A percentile compares a stretch with the other conserved stretches of the same genome.
phyloP scores from a whole-genome alignment of 2,797 vertebrate species.

The Pteronotus mesoamericanus region DNA sequence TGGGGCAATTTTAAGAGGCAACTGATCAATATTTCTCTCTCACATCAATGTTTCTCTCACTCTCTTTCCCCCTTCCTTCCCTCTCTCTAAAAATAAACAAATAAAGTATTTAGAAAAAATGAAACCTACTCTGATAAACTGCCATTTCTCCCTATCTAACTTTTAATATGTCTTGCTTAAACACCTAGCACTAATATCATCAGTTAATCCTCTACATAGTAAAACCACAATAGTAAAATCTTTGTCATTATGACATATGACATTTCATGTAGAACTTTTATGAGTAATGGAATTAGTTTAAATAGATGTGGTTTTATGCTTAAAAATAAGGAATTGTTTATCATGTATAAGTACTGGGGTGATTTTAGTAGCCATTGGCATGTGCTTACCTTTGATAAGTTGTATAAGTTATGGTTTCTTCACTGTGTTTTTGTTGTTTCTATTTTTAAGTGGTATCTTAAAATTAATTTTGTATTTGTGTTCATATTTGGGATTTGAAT shows the following conservation, averaged over 20 bases:
- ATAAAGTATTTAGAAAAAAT: neutral
- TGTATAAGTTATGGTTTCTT: neutral
- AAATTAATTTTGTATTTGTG: neutral
- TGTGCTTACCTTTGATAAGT: neutral
- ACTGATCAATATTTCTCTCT: neutral
- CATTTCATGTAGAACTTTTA: neutral
- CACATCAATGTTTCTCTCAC: neutral
- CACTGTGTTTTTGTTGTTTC: neutral
- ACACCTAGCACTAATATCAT: neutral
- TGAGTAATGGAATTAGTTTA: neutral
- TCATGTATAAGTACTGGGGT: neutral
- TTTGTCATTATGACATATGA: neutral
- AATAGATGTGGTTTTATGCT: neutral
- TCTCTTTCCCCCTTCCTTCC: neutral
- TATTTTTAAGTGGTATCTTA: neutral
- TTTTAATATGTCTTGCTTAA: neutral
- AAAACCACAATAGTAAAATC: neutral
- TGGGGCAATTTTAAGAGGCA: neutral
- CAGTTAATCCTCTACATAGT: neutral
- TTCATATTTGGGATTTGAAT: neutral
- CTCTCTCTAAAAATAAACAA: neutral
- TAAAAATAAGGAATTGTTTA: neutral
- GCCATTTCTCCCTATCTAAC: neutral
- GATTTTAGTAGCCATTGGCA: neutral
- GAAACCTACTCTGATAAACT: conserved; percentile 52